phyloP scores from a whole-genome alignment of 2,113 vertebrate genomes.

The Poicephalus meyeri region DNA sequence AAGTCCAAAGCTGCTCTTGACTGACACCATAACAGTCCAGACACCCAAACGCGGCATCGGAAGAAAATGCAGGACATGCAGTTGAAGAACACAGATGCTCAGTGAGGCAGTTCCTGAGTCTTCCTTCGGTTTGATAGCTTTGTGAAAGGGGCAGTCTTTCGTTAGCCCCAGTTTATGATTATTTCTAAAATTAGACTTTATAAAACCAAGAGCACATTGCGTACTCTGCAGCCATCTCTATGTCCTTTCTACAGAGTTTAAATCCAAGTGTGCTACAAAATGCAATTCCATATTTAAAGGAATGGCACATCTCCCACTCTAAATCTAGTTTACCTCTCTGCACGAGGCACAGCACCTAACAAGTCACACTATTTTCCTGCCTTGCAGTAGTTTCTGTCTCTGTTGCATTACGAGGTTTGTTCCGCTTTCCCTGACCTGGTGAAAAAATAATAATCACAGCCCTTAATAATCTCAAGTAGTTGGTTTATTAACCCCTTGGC shows the following conservation, averaged over 20 bases:
- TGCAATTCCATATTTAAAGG: accelerated
- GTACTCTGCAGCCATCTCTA: neutral
- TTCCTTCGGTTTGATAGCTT: neutral
- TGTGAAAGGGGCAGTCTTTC: neutral
- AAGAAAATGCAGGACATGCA: accelerated
- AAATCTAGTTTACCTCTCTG: neutral
- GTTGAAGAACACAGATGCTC: neutral
- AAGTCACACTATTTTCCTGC: neutral
- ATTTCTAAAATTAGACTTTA: neutral
- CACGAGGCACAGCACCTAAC: neutral
- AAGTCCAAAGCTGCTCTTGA: neutral
- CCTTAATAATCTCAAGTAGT: constrained; percentile 24
- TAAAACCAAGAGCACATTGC: neutral
- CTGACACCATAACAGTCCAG: neutral
- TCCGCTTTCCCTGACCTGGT: neutral
- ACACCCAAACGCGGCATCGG: accelerated
- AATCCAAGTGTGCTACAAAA: neutral
- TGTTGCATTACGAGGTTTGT: neutral
- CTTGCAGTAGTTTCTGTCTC: neutral
- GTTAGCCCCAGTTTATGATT: neutral
- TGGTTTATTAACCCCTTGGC: constrained; percentile 47
- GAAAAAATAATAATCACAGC: neutral
- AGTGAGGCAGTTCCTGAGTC: neutral
- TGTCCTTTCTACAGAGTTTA: neutral
- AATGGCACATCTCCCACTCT: neutral